Evolutionary conservation across 2,797 vertebrate genomes (phyloP), one percentile per base, ranked within the genome.

Genomic region (Cossypha polioptera): DNA sequence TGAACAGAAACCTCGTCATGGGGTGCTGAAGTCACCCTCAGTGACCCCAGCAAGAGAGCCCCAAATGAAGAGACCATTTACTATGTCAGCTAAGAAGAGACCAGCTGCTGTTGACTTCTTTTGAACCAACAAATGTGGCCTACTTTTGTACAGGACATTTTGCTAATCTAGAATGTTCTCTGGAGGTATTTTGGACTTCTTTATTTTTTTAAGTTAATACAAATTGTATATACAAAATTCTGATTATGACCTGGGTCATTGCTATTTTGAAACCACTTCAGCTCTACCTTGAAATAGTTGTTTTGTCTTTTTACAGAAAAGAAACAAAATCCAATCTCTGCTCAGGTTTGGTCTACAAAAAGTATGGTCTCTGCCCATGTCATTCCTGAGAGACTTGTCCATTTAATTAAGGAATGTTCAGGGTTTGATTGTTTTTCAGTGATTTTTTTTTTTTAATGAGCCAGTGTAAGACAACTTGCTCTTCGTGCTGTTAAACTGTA

Each of bases 21-120:
- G 99, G 1, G 99, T 99, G 65, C 95, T 99, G 65, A 99, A 99
- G 97, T 98, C 98, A 7, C 95, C 98, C 5, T 7, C 86, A 9
- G 84, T 84, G 13, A 91, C 97, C 0, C 86, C 93, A 7, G 18
- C 87, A 75, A 84, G 76, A 22, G 10, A 83, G 7, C 61, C 62
- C 7, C 45, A 75, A 31, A 96, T 93, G 42, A 98, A 96, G 89
- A 97, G 94, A 91, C 80, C 68, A 5, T 81, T 94, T n/a, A 55
- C 68, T 5, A 0, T 54, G 20, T 51, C 88, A 7, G 62, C 95
- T 7, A 98, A 96, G 93, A 95, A 95, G 40, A 97, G 98, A 36
- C 97, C 98, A 4, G 75, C 92, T 2, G 98, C 98, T 1, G 68
- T 98, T 4, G 98, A 99, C 96, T 99, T 99, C 90, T 99, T 99